These are phyloP conservation scores for Phalanger gymnotis DNA, from an alignment of 2,797 vertebrate species.

Conservation along the genomic window DNA sequence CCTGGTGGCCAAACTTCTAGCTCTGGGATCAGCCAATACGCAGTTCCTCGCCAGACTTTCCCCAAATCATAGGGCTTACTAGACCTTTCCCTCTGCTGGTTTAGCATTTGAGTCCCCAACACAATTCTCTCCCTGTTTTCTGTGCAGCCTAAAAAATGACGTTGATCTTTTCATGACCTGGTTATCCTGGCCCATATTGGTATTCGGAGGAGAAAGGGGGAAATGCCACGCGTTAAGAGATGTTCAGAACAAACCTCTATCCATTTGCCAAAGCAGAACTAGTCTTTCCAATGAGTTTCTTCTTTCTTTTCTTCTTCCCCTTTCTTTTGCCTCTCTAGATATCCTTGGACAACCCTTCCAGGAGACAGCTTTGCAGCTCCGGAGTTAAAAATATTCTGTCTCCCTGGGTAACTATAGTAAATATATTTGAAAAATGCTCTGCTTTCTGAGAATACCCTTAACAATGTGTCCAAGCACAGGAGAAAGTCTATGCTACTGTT, in stretches of 20 bases:
- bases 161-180: neutral
- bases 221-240: neutral
- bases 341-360: slow-evolving; percentile 49
- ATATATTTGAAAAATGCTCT: slow-evolving; percentile 57
- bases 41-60: neutral
- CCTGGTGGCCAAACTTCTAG: neutral
- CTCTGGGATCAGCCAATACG: neutral
- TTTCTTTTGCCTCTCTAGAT: slow-evolving; percentile 8
- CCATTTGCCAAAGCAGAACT: neutral
- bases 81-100: neutral
- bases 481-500: neutral
- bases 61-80: neutral
- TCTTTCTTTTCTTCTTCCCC: neutral
- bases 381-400: slow-evolving; percentile 65
- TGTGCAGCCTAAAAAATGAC: neutral
- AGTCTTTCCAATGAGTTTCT: neutral
- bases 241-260: neutral
- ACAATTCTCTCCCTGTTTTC: neutral
- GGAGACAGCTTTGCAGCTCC: slow-evolving; percentile 56
- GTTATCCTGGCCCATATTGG: neutral
- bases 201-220: neutral
- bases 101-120: neutral
- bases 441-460: slow-evolving; percentile 52
- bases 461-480: slow-evolving; percentile 26
- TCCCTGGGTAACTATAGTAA: slow-evolving; percentile 53